phyloP scores from a whole-genome alignment of 1,140 invertebrate genomes.

The Latrodectus geometricus region DNA sequence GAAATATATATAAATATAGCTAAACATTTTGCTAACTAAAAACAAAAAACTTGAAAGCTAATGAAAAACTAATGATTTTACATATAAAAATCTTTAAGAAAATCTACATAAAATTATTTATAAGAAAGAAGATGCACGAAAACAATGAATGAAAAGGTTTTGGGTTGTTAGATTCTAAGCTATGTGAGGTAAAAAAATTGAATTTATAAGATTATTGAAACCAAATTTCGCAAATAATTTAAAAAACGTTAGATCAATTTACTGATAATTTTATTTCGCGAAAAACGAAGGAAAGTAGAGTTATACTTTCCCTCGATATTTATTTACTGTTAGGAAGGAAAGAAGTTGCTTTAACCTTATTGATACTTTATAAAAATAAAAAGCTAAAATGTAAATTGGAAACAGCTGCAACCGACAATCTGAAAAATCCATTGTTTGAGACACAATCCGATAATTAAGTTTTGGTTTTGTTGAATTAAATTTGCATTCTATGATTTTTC shows the following conservation, averaged over 20 bases:
- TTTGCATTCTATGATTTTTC: constrained; percentile 39
- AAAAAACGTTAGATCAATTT: background rate
- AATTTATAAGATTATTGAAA: background rate
- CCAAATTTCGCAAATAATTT: background rate
- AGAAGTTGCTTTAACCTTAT: constrained; percentile 6
- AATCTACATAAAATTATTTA: too few species aligned
- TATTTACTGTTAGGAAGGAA: background rate
- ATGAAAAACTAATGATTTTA: too few species aligned
- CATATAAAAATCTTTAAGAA: too few species aligned
- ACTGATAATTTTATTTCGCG: too few species aligned
- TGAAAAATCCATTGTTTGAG: constrained; percentile 41
- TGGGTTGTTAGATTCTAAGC: constrained; percentile 20
- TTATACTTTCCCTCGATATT: background rate
- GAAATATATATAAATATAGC: too few species aligned
- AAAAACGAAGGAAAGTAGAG: background rate
- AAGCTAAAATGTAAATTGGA: constrained; percentile 39
- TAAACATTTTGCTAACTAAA: too few species aligned
- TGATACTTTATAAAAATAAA: constrained; percentile 33
- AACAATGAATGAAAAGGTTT: background rate
- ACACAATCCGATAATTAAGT: constrained; percentile 58
- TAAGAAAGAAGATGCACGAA: too few species aligned
- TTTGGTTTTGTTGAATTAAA: constrained; percentile 58
- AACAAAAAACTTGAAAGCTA: too few species aligned
- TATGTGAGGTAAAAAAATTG: too few species aligned
- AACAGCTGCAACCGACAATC: constrained; percentile 47